A percentile compares a stretch with the other conserved stretches of the same genome.
Evolutionary conservation across 2,797 vertebrate genomes (phyloP).

Genomic region (Lates japonicus): DNA sequence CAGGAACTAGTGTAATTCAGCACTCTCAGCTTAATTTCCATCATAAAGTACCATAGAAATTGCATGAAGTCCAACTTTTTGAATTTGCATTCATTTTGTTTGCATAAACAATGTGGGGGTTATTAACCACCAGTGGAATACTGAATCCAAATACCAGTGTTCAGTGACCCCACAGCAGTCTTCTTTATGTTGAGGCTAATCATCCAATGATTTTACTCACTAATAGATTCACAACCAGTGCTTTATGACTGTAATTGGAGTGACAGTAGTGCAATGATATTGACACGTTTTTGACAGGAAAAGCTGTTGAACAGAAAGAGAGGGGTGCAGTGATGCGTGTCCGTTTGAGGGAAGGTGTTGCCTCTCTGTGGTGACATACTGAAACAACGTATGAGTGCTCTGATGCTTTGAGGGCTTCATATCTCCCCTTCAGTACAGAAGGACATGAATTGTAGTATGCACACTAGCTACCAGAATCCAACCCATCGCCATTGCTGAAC

Average conservation of each 20-base stretch:
- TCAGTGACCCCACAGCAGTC: constrained; percentile 18
- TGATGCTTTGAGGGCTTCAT: too few relatives aligned
- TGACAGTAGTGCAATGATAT: constrained; percentile 61
- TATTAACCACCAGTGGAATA: too few relatives aligned
- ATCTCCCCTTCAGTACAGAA: background rate
- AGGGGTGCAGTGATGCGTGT: background rate
- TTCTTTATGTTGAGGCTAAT: constrained; percentile 25
- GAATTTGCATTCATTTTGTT: constrained; percentile 1
- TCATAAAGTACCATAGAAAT: background rate
- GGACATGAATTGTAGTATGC: too few relatives aligned
- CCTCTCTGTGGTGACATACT: constrained; percentile 18
- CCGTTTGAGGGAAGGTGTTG: constrained; percentile 34
- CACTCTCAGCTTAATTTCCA: constrained; percentile 2
- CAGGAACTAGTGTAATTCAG: constrained; percentile 3
- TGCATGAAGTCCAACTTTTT: constrained; percentile 1
- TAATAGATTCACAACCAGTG: constrained; percentile 39
- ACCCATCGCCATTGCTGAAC: too few relatives aligned
- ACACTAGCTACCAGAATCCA: too few relatives aligned
- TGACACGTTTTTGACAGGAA: constrained; percentile 58
- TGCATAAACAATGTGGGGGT: background rate
- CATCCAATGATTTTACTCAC: background rate
- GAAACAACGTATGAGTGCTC: background rate
- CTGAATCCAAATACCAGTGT: constrained; percentile 1
- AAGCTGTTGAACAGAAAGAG: constrained; percentile 50
- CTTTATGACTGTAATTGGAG: constrained; percentile 53